Evolutionary conservation across 2,888 invertebrate species (phyloP).

Genomic region (Augiades crinisus): DNA sequence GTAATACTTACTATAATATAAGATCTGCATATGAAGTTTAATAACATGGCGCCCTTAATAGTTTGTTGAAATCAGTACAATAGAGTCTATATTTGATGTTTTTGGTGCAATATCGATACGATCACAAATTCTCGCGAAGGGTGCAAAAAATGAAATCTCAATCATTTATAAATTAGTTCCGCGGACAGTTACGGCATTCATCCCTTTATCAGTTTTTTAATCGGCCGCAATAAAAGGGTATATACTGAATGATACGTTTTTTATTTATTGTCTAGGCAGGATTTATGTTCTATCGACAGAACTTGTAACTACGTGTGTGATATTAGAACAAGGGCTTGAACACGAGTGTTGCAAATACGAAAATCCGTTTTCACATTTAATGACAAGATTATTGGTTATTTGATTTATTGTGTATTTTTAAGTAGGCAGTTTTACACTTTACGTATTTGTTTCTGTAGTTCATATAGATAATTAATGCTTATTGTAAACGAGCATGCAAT

Average conservation of each 20-base stretch:
- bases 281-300: constrained; percentile 56
- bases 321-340: constrained; percentile 6
- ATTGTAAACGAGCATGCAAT: too few species aligned
- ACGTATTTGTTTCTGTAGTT: too few species aligned
- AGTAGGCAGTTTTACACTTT: too few species aligned
- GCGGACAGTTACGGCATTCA: constrained; percentile 74
- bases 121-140: constrained; percentile 37
- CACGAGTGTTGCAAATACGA: constrained; percentile 2
- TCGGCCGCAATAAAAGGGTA: constrained; percentile 76
- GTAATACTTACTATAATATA: too few species aligned
- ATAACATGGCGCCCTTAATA: too few species aligned
- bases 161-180: constrained; percentile 80
- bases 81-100: not conserved
- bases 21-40: too few species aligned
- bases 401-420: too few species aligned
- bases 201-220: constrained; percentile 76
- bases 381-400: not conserved
- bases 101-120: constrained; percentile 16
- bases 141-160: constrained; percentile 72
- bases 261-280: constrained; percentile 59
- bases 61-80: not conserved
- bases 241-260: constrained; percentile 67
- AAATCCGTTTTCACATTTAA: not conserved
- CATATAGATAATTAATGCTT: too few species aligned
- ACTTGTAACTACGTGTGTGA: constrained; percentile 5